A percentile compares a stretch with the other conserved stretches of the same genome.
These are phyloP conservation scores for Ibycter americanus DNA, from an alignment of 2,797 vertebrate species.

Conservation along the genomic window DNA sequence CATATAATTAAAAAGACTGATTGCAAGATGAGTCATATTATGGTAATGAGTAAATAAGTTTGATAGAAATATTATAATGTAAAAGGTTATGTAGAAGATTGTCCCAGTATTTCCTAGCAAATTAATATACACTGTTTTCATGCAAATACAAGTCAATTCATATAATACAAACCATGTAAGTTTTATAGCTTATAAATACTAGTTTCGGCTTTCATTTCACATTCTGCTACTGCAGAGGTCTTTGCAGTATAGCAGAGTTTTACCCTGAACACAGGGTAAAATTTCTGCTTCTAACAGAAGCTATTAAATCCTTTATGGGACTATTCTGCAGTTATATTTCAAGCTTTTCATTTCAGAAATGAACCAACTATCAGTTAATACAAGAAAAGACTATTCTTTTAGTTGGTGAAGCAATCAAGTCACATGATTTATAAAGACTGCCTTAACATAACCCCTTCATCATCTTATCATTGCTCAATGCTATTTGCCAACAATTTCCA, in stretches of 20 bases:
- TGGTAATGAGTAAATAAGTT: neutral
- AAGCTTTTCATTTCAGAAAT: neutral
- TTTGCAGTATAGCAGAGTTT: neutral
- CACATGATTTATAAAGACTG: neutral
- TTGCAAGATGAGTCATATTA: neutral
- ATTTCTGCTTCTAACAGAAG: neutral
- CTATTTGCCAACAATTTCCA: neutral
- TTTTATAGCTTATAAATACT: neutral
- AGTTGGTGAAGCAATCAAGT: neutral
- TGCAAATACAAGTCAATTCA: neutral
- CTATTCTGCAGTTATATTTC: neutral
- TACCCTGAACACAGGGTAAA: neutral
- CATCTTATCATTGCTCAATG: neutral
- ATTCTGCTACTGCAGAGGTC: neutral
- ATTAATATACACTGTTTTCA: neutral
- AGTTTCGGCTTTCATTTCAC: neutral
- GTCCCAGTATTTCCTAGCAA: neutral
- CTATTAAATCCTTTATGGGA: neutral
- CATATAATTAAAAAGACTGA: neutral
- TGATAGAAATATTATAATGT: neutral
- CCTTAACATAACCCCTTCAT: neutral
- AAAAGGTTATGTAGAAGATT: neutral
- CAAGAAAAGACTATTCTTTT: neutral
- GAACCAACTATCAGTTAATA: neutral
- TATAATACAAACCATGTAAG: neutral